Base-by-base conservation (phyloP, 2,113 vertebrate genomes). In the Burhinus oedicnemus region DNA sequence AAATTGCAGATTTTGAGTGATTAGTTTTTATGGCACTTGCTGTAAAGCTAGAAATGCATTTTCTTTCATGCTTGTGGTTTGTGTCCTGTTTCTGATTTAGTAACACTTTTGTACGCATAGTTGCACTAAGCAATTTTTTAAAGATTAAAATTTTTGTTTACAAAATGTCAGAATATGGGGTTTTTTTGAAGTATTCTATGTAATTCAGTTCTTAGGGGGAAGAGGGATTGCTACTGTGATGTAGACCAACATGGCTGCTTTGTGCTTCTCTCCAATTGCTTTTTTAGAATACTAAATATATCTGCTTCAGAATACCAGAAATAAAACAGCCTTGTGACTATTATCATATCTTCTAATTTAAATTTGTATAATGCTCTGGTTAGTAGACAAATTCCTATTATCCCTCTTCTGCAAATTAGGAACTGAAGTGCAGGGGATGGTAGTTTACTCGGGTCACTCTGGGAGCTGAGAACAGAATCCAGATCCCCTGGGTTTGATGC, bases 131-230 rank as follows among this genome's bases (percentile, higher is more conserved):
- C 71, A 74, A 13, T 85, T 93, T 95, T 96, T 90, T 72, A 89
- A 91, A 92, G 57, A 97, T 96, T 90, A 97, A 96, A 93, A 66
- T 74, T 95, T 92, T 94, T 93, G 52, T 96, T 95, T 94, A 95
- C 44, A 85, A 94, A 95, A 93, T 66, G 11, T 57, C 76, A 93
- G 69, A 79, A 93, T 92, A 81, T 86, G 89, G 71, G 66, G 11
- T 96, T 95, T 97, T 95, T 49, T 94, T 95, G 11, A 95, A 84
- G 45, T 86, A 15, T 76, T 92, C 38, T 58, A 27, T 93, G 47
- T 68, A 71, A 83, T 69, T 72, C 27, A 47, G 1, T 60, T 70
- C 21, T 77, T 69, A 40, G 40, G 60, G 69, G 38, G 11, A 69
- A 68, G 38, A 45, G 21, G 14, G 13, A 55, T 72, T 79, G 55